These are phyloP conservation scores for Ariolimax columbianus DNA, from an alignment of 2,888 invertebrate species.

Conservation along the genomic window DNA sequence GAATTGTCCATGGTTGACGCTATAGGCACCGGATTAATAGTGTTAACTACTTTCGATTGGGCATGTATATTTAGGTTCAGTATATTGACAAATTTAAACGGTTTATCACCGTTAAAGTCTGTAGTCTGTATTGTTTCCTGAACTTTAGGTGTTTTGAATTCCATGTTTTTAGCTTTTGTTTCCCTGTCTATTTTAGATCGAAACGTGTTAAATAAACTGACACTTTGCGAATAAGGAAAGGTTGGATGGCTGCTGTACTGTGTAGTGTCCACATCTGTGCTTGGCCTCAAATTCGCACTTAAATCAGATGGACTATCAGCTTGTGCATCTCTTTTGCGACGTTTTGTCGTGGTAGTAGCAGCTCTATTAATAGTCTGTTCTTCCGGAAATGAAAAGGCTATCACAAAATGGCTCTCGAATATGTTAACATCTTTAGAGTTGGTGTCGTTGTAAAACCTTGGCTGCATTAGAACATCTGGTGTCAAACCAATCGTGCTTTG, in stretches of 20 bases:
- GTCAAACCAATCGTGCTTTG: slow-evolving; percentile 15
- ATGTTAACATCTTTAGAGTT: slow-evolving; percentile 1
- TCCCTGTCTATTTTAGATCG: not conserved
- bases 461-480: not conserved
- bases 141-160: not conserved
- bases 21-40: not conserved
- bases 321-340: not conserved
- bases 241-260: not conserved
- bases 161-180: not conserved
- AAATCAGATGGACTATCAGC: not conserved
- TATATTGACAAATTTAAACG: not conserved
- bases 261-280: not conserved
- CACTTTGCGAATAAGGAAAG: not conserved
- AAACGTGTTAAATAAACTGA: not conserved
- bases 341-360: not conserved
- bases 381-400: slow-evolving; percentile 30
- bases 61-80: too few relatives aligned
- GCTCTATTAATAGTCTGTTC: not conserved
- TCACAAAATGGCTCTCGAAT: slow-evolving; percentile 43
- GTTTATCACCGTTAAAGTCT: not conserved
- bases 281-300: not conserved
- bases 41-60: not conserved
- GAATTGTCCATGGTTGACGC: not conserved
- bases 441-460: slow-evolving; percentile 17
- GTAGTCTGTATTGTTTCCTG: not conserved